Evolutionary conservation across 1,140 invertebrate species (phyloP), one percentile per base, ranked within the genome.

Genomic region (Drosophila watanabei): DNA sequence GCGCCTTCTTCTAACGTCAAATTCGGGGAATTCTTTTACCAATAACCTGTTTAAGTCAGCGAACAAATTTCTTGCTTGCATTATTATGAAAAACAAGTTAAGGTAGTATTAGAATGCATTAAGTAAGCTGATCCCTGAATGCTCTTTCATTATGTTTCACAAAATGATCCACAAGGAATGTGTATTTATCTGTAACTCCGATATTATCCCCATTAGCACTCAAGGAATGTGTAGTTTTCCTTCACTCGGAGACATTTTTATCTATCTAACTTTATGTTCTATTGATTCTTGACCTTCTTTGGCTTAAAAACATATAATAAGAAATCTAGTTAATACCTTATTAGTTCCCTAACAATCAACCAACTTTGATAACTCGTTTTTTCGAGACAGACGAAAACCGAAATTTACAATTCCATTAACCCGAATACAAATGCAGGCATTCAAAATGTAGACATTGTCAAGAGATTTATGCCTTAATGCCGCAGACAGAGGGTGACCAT

Each of bases 371-470:
- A 57, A 39, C 54, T 39, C 20, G 54, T 57, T 57, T 37, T 39
- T 57, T 28, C 14, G 35, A n/a, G 54, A 35, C 54, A 57, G 54
- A 39, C 54, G 5, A 24, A 56, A 56, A 10, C 14, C 1, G 5
- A 57, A 57, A 57, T 57, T 57, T 57, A 57, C 54, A 57, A 57
- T 57, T 57, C 14, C 54, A 57, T 57, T 57, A 57, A 57, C 54
- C 54, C 54, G 35, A 57, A 39, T 57, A 10, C 18, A 57, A 57
- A 57, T 13, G 51, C 51, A 52, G 11, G 51, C 51, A 52, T 52
- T 52, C n/a, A 52, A 48, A 33, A 52, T 57, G 35, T 56, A 57
- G 20, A 57, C 54, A 57, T 57, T 39, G 24, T 39, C 2, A 9
- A 1, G 2, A 57, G 54, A 57, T 57, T 56, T 56, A 56, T 56